phyloP scores from a whole-genome alignment of 2,888 invertebrate species.

The Eupithecia exiguata region DNA sequence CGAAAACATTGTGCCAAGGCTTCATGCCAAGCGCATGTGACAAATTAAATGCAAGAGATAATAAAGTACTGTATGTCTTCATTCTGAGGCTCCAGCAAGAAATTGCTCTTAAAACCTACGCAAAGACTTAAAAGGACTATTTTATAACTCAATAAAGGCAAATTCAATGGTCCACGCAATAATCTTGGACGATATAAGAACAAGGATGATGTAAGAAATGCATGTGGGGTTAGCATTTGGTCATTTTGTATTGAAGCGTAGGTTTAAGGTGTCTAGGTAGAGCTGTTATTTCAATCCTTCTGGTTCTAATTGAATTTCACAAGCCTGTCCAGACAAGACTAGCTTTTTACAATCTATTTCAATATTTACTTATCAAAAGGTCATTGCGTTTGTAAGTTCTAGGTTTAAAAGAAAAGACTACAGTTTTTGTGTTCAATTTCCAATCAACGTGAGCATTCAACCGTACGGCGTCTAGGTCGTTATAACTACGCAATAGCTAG shows the following conservation, averaged over 20 bases:
- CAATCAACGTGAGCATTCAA: slow-evolving; percentile 22
- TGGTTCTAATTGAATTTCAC: neutral
- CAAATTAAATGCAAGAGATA: slow-evolving; percentile 55
- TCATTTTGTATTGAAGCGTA: slow-evolving; percentile 9
- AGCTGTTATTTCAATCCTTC: no score
- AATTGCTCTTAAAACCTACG: slow-evolving; percentile 50
- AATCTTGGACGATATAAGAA: slow-evolving; percentile 15
- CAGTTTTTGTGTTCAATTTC: slow-evolving; percentile 22
- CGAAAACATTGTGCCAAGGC: neutral
- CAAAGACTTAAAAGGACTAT: slow-evolving; percentile 47
- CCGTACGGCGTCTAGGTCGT: slow-evolving; percentile 16
- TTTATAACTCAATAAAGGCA: slow-evolving; percentile 38
- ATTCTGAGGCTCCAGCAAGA: slow-evolving; percentile 49
- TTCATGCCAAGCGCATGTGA: neutral
- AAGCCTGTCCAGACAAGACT: neutral
- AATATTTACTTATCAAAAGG: slow-evolving; percentile 21
- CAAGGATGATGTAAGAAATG: slow-evolving; percentile 24
- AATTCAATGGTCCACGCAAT: slow-evolving; percentile 12
- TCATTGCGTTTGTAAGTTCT: slow-evolving; percentile 9
- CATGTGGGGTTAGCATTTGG: slow-evolving; percentile 14
- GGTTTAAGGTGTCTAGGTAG: neutral
- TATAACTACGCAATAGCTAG: slow-evolving; percentile 2
- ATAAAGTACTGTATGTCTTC: slow-evolving; percentile 48
- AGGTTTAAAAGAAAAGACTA: slow-evolving; percentile 15
- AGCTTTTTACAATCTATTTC: slow-evolving; percentile 2